Evolutionary conservation across 2,888 invertebrate genomes (phyloP), one percentile per base, ranked within the genome.

Genomic region (Coelinius sp.): DNA sequence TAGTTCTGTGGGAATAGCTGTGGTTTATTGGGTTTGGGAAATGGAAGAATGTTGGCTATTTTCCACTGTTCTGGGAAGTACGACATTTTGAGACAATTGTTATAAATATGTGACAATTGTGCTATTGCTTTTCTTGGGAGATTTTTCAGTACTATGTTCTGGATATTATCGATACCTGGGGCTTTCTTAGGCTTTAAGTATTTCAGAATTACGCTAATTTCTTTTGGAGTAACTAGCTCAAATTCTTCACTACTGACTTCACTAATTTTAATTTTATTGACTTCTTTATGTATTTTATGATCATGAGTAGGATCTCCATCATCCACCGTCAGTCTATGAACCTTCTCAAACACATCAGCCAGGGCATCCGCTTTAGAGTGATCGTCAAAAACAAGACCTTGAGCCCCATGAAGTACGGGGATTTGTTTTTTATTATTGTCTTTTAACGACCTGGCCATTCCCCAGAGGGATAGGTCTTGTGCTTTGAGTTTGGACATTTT

Each of bases 321-420:
- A 24, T 75, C 75, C 17, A 75, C 74, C 7, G 7, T 31, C 0
- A 75, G 17, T 17, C 77, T 68, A 38, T 78, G 76, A 0, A 77
- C 72, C 0, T 44, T 17, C 64, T 78, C 74, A 24, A 73, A 78
- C 17, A 76, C 73, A 12, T 41, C 7, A 6, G 77, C 78, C 2
- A 78, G 53, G n/a, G 76, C 7, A 1, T 79, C 53, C 2, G 74
- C 77, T 67, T 80, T 79, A 7, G 74, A 75, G 6, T 68, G n/a
- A 22, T 73, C 64, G 1, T 77, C 75, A 20, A 74, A 24, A 1
- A 76, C 78, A 44, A 63, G 68, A 0, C 20, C 44, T 2, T 44
- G 52, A 25, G 73, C 68, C n/a, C 67, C 70, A 1, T 25, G 38
- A 2, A 78, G 31, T 0, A 65, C 66, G 0, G 78, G 76, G 0